Base-by-base conservation (phyloP, 2,888 invertebrate species). In the Dioctria linearis region DNA sequence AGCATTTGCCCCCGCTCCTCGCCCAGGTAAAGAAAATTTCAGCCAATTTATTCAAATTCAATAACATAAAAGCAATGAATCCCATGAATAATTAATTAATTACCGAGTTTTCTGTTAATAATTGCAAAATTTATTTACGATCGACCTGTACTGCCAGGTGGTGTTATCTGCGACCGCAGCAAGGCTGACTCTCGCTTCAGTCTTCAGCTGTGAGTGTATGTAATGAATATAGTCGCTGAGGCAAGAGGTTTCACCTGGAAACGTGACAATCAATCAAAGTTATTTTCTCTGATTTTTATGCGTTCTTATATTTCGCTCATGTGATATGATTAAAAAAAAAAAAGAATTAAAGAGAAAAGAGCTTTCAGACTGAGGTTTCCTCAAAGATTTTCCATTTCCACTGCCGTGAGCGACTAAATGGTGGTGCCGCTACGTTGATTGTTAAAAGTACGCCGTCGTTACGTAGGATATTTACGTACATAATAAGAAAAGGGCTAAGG, bases 61-160 rank as follows among this genome's bases (percentile, higher is more conserved):
- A 25, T 25, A 57, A 57, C 11, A 57, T 57, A 13, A 57, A 57
- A 57, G 46, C 57, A 11, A 57, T 11, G 25, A 57, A n/a, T n/a
- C 57, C 11, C 25, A 13, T 25, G 25, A 57, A 57, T 57, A 57
- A 57, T 57, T 57, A n/a, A 57, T 57, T 57, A n/a, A 57, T 57
- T 57, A 13, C 25, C 57, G 57, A 57, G 11, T 57, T 57, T 57
- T 57, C 57, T 13, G 25, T 57, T 57, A 57, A 57, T 13, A 11
- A 57, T 57, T 57, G 57, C 5, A 57, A 51, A 9, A 51, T 51
- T 9, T 11, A 9, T 9, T 11, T 51, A 51, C 6, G 51, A 51
- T 25, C 25, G 25, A 25, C 25, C 25, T 25, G 25, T 25, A 25
- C 25, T 25, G 25, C 25, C 25, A 25, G 51, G 51, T 51, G 51